These are phyloP conservation scores for Acipenser oxyrinchus DNA, from an alignment of 2,797 vertebrate species.

Conservation along the genomic window DNA sequence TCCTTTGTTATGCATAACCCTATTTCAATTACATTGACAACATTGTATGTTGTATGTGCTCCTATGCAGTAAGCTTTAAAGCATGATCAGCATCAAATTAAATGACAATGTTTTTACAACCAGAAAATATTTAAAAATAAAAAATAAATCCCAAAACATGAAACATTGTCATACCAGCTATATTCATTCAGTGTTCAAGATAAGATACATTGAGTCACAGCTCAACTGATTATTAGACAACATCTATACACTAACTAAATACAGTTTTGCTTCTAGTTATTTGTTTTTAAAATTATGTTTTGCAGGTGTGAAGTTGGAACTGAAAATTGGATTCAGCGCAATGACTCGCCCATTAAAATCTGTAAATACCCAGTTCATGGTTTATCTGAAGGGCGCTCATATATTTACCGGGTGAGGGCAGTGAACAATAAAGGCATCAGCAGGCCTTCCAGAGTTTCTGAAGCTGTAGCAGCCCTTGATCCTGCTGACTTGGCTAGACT, in stretches of 20 bases:
- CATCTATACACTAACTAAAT: conserved; percentile 12
- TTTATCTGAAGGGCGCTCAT: conserved; percentile 82
- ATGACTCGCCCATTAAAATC: conserved; percentile 88
- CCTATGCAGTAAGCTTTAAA: too few relatives aligned
- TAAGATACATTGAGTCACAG: too few relatives aligned
- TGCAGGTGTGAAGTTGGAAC: conserved; percentile 89
- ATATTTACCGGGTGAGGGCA: conserved; percentile 81
- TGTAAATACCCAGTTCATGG: conserved; percentile 92
- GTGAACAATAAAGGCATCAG: conserved; percentile 84
- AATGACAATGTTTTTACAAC: too few relatives aligned
- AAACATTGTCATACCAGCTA: too few relatives aligned
- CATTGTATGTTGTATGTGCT: too few relatives aligned
- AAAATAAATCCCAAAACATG: too few relatives aligned
- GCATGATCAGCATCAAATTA: too few relatives aligned
- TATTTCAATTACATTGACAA: too few relatives aligned
- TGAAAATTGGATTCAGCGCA: conserved; percentile 90
- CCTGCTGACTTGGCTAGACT: conserved; percentile 77
- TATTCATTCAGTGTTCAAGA: too few relatives aligned
- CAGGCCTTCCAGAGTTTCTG: conserved; percentile 77
- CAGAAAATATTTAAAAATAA: too few relatives aligned
- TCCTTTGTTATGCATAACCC: too few relatives aligned
- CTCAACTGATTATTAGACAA: too few relatives aligned
- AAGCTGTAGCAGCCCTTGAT: conserved; percentile 83
- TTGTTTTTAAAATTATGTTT: conserved; percentile 4
- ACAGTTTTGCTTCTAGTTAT: conserved; percentile 14